phyloP scores from a whole-genome alignment of 2,888 invertebrate genomes.

The Punctoribates punctum region DNA sequence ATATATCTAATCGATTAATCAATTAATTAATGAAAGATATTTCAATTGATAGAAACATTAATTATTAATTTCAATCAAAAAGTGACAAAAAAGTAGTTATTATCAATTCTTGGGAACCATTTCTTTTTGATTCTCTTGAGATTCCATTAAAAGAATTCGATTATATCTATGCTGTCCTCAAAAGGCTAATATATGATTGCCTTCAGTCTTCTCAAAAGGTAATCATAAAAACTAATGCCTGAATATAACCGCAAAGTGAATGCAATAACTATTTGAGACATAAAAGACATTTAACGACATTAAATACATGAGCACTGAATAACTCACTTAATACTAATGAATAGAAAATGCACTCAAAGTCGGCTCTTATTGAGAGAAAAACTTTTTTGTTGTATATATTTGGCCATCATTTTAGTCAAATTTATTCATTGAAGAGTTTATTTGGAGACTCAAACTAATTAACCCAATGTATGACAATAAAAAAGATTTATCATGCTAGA shows the following conservation, averaged over 20 bases:
- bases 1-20: no score
- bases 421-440: background rate
- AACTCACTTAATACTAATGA: slow-evolving; percentile 12
- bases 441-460: no score
- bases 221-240: slow-evolving; percentile 1
- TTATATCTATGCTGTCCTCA: background rate
- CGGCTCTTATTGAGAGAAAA: background rate
- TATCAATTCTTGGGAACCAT: background rate
- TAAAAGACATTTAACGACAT: no score
- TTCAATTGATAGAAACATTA: background rate
- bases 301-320: background rate
- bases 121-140: background rate
- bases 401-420: background rate
- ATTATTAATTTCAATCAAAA: background rate
- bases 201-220: background rate
- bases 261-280: background rate
- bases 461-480: no score
- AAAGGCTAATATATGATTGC: background rate
- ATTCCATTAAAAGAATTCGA: background rate
- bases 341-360: slow-evolving; percentile 1
- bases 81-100: background rate
- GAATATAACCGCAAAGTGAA: slow-evolving; percentile 1
- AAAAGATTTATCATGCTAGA: no score
- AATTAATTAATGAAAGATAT: no score
- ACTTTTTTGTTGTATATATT: background rate